phyloP scores from a whole-genome alignment of 2,888 invertebrate species.

The Argynnis bischoffii region DNA sequence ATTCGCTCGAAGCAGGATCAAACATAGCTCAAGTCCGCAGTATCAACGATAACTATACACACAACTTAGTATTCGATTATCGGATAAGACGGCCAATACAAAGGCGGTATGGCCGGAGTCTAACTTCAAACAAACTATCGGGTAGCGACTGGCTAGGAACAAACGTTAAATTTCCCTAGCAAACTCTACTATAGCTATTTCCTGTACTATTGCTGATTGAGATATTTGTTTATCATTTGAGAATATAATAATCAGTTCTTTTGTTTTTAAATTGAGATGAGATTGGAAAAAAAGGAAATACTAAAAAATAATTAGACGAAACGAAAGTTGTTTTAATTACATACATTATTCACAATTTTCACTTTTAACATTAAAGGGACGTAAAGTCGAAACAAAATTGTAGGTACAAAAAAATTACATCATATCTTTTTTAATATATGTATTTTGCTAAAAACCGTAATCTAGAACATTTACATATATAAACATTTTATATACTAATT shows the following conservation, averaged over 20 bases:
- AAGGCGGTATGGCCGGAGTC: constrained; percentile 36
- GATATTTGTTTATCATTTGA: constrained; percentile 18
- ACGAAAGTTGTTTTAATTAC: too few relatives aligned
- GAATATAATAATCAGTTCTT: background rate
- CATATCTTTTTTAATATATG: too few relatives aligned
- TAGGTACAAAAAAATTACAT: too few relatives aligned
- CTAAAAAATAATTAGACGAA: too few relatives aligned
- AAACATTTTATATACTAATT: constrained; percentile 13
- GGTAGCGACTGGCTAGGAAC: constrained; percentile 33
- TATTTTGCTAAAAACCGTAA: too few relatives aligned
- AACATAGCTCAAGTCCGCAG: constrained; percentile 26
- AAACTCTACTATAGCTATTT: constrained; percentile 32
- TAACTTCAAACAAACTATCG: constrained; percentile 39
- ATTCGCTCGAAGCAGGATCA: constrained; percentile 15
- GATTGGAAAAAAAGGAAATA: too few relatives aligned
- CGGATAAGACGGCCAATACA: constrained; percentile 42
- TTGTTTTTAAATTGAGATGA: background rate
- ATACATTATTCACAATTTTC: too few relatives aligned
- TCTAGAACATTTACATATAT: too few relatives aligned
- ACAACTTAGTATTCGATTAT: constrained; percentile 42
- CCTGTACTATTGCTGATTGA: constrained; percentile 21
- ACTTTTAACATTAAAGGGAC: too few relatives aligned
- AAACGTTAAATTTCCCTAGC: constrained; percentile 39
- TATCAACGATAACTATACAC: constrained; percentile 33
- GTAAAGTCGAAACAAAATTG: too few relatives aligned